Evolutionary conservation across 2,797 vertebrate species (phyloP).

Genomic region (Chromis chromis): DNA sequence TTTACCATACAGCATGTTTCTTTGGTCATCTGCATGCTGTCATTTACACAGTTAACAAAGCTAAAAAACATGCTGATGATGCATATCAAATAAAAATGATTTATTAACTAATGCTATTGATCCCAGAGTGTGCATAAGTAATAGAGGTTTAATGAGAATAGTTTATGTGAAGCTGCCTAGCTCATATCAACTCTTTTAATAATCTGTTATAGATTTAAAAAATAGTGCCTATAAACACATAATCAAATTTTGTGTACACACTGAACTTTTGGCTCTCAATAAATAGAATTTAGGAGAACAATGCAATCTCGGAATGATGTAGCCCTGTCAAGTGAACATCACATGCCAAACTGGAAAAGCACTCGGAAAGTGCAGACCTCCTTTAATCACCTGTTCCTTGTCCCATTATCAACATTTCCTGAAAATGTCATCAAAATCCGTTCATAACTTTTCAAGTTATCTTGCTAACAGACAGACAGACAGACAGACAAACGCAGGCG

Average conservation of each 20-base stretch:
- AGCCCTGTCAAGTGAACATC: neutral
- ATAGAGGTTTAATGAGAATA: neutral
- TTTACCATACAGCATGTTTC: slow-evolving; percentile 4
- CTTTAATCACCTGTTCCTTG: no score
- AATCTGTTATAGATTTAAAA: neutral
- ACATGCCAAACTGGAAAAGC: neutral
- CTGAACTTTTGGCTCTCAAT: neutral
- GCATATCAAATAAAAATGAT: slow-evolving; percentile 3
- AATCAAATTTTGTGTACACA: neutral
- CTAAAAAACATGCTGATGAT: neutral
- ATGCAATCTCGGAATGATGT: neutral
- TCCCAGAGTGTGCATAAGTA: neutral
- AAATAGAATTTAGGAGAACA: neutral
- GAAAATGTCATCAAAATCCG: no score
- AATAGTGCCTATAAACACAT: neutral
- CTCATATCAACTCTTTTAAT: slow-evolving; percentile 4
- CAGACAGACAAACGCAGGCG: no score
- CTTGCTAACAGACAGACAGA: no score
- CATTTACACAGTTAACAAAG: slow-evolving; percentile 12
- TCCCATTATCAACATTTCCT: no score
- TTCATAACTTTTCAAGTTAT: no score
- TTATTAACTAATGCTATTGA: slow-evolving; percentile 1
- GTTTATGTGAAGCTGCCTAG: neutral
- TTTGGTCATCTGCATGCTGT: slow-evolving; percentile 15
- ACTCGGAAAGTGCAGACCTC: no score